Conservation (phyloP, 2,888 invertebrate species). For the Sipha maydis region DNA sequence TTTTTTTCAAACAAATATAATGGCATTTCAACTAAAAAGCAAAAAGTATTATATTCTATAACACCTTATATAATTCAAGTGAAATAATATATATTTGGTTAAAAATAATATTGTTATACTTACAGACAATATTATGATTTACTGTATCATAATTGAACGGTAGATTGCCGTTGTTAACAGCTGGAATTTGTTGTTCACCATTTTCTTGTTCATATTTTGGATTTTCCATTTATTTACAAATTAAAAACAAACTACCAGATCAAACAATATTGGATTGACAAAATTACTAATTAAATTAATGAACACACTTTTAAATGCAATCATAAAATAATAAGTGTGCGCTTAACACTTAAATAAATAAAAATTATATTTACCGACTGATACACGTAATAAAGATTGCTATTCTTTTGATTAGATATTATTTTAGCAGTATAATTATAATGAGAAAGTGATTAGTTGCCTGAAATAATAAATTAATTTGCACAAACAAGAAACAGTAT, state of each 20-base stretch:
- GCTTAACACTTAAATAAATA: neutral
- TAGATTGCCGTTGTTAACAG: neutral
- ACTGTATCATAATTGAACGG: neutral
- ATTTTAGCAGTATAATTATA: neutral
- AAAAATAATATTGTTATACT: conserved; percentile 4
- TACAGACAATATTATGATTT: neutral
- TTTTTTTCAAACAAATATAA: too few species aligned
- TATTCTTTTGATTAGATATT: neutral
- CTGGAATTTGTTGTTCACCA: neutral
- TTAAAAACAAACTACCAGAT: neutral
- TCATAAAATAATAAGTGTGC: neutral
- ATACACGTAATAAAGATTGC: neutral
- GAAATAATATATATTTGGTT: too few species aligned
- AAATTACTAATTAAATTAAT: neutral
- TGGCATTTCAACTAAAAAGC: too few species aligned
- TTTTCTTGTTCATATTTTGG: conserved; percentile 25
- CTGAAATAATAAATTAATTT: neutral
- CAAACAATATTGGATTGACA: neutral
- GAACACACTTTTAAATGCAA: neutral
- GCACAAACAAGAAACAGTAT: neutral
- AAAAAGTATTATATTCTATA: too few species aligned
- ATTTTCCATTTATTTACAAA: conserved; percentile 42
- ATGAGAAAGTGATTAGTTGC: neutral
- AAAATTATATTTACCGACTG: neutral
- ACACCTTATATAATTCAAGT: too few species aligned